Evolutionary conservation across 2,888 invertebrate species (phyloP).

Genomic region (Drosophila rubida): DNA sequence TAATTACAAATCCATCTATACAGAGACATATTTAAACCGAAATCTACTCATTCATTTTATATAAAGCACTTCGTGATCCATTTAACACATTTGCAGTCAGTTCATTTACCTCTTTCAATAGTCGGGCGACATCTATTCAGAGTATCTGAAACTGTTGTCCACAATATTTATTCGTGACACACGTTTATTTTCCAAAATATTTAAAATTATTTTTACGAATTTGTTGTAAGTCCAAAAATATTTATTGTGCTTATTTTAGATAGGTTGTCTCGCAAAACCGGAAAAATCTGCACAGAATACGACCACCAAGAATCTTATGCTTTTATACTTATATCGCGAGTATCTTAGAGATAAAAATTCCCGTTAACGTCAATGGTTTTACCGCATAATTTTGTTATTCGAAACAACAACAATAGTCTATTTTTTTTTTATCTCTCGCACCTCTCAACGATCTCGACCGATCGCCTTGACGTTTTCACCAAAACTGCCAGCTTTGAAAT

Average conservation of each 20-base stretch:
- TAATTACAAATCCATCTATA: slow-evolving; percentile 8
- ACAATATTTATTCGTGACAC: slow-evolving; percentile 15
- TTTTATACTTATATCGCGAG: slow-evolving; percentile 12
- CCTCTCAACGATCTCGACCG: slow-evolving; percentile 50
- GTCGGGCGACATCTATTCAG: slow-evolving; percentile 22
- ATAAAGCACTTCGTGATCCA: not conserved
- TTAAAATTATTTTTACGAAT: slow-evolving; percentile 11
- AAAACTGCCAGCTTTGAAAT: slow-evolving; percentile 62
- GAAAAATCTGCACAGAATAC: slow-evolving; percentile 51
- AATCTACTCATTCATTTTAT: not conserved
- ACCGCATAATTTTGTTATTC: slow-evolving; percentile 1
- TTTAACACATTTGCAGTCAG: slow-evolving; percentile 16
- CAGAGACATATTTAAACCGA: not conserved
- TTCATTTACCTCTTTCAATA: slow-evolving; percentile 57
- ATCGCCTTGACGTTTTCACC: slow-evolving; percentile 73
- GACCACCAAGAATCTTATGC: not conserved
- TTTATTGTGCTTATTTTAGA: slow-evolving; percentile 13
- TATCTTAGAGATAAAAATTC: slow-evolving; percentile 49
- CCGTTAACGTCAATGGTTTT: slow-evolving; percentile 49
- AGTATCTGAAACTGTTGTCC: slow-evolving; percentile 11
- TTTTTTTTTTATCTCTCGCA: slow-evolving; percentile 10
- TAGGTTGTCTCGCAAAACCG: slow-evolving; percentile 31
- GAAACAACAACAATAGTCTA: slow-evolving; percentile 4
- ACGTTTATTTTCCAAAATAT: slow-evolving; percentile 7
- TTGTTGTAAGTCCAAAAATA: slow-evolving; percentile 9